These are phyloP conservation scores for Smutsia temminckii DNA, from an alignment of 2,797 vertebrate species.

Conservation along the genomic window DNA sequence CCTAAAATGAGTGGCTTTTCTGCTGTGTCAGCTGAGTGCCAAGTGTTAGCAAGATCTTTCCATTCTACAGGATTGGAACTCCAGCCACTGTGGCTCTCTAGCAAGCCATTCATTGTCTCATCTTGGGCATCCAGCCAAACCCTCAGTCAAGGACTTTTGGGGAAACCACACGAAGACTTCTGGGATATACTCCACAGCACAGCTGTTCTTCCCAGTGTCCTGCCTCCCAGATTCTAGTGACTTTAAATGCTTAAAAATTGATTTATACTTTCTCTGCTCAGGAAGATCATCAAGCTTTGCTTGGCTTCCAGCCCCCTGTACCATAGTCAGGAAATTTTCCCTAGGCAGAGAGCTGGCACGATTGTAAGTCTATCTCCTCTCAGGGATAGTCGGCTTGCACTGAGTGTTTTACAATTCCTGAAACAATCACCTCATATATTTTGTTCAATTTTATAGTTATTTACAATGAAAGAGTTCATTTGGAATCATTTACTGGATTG, in stretches of 20 bases:
- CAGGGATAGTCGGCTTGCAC: background rate
- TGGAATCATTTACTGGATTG: background rate
- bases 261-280: background rate
- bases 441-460: background rate
- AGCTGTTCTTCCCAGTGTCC: background rate
- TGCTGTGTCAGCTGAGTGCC: background rate
- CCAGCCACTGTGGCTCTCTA: background rate
- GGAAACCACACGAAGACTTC: background rate
- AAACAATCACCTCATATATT: background rate
- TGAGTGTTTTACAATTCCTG: background rate
- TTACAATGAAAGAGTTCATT: background rate
- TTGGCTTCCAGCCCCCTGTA: background rate
- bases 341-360: background rate
- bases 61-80: no score
- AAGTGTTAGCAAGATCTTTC: background rate
- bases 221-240: background rate
- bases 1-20: background rate
- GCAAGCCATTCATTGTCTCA: background rate
- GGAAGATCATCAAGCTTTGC: background rate
- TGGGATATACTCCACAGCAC: background rate
- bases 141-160: background rate
- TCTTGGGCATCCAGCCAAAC: background rate
- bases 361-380: background rate
- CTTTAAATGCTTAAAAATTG: background rate
- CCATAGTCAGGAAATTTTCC: background rate